Base-by-base conservation (phyloP, 1,140 invertebrate genomes). In the Aphis gossypii region DNA sequence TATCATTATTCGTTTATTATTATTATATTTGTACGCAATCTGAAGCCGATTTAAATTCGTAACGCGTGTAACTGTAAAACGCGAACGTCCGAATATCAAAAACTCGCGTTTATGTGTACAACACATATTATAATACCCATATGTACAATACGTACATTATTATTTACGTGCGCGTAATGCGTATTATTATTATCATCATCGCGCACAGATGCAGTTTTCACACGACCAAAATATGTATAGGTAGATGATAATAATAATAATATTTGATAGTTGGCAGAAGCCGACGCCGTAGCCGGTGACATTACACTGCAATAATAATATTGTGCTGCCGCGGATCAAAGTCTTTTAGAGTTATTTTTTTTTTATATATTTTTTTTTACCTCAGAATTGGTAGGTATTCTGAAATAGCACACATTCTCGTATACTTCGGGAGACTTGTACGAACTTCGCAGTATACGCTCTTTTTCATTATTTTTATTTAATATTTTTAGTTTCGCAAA, bases 21-120 rank as follows among this genome's bases (percentile, higher is more conserved):
- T 87, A 25, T 46, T 86, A 86, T 86, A 46, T 46, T 87, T 48
- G 30, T 46, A 46, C 44, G 44, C 84, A n/a, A 87, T 87, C 38
- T 89, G 89, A 44, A 92, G 56, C 60, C 68, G 90, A 92, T 92
- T 92, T 92, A 92, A 92, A 92, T 92, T 92, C 60, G 90, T 76
- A 76, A 92, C 68, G 68, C 87, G 68, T 91, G 25, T 91, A 76
- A 92, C 60, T 82, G 90, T 91, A 91, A 44, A 91, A 91, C n/a
- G 54, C n/a, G 54, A 38, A 48, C 84, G 84, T n/a, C 41, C 84
- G 44, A 46, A 46, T 20, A 76, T 14, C 60, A 30, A 76, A 76
- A 76, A 76, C 30, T n/a, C 30, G 30, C 30, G 60, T 76, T 30
- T n/a, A 51, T 51, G 44, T 87, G 18, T 44, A 14, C 44, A 51